Base-by-base conservation (phyloP, 1,140 invertebrate species). In the Drosophila nannoptera region DNA sequence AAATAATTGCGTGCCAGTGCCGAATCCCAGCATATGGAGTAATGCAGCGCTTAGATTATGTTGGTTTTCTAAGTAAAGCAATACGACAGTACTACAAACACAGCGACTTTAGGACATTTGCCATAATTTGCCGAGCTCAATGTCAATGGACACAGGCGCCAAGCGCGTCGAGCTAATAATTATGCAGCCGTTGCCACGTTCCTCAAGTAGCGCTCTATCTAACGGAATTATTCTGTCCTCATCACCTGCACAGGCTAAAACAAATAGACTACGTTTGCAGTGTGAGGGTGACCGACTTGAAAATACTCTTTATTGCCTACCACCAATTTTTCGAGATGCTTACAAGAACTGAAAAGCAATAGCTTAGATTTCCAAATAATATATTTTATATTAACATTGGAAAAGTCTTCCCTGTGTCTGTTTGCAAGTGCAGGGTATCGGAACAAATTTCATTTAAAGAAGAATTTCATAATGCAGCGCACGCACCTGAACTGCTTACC, bases 1-100 rank as follows among this genome's bases (percentile, higher is more conserved):
- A 83, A 78, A 83, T 83, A 83, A 84, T 83, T 78, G 75, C 76
- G 74, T 72, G 78, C 69, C 77, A 80, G 75, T 68, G 60, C 53
- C 61, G 61, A 58, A 53, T 48, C 46, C 55, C 63, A 40, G 46
- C 53, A 62, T 29, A 35, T 35, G 38, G 38, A 56, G 67, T 40
- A 77, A 55, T 77, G 74, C 69, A 76, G 36, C 43, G 64, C 38
- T 36, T 49, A 59, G 73, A 80, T 80, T 75, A 61, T 59, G 77
- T 69, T 63, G 45, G 68, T 68, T 64, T 67, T 14, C n/a, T 52
- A 9, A 45, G 12, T 38, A 3, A 22, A 22, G 22, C 3, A 22
- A 3, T 22, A 22, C 22, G 22, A 22, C 22, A 22, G 3, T 22
- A 3, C 22, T 22, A 22, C 22, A 22, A 14, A 49, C 36, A 12